These are phyloP conservation scores for Zootermopsis nevadensis DNA, from an alignment of 2,888 invertebrate genomes.

Conservation along the genomic window DNA sequence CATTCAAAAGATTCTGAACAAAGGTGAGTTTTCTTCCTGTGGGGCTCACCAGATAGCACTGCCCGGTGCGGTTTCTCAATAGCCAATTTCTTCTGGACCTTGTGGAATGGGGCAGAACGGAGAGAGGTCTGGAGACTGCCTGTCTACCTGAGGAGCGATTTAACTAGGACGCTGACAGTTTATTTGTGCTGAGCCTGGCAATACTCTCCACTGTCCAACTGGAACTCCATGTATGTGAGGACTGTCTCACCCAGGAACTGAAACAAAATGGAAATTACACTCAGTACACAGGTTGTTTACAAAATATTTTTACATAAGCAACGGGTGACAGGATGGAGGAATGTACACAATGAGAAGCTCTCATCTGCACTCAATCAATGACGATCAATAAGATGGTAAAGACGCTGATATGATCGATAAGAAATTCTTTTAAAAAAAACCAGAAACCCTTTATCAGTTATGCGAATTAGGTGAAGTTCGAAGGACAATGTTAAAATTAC, in stretches of 20 bases:
- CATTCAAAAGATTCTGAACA: slow-evolving; percentile 48
- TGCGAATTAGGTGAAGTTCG: too few species aligned
- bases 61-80: slow-evolving; percentile 48
- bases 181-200: slow-evolving; percentile 99
- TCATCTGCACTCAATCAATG: too few species aligned
- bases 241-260: slow-evolving; percentile 52
- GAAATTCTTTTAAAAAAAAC: too few species aligned
- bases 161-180: slow-evolving; percentile 63
- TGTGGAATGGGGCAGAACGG: slow-evolving; percentile 41
- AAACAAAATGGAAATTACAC: slow-evolving; percentile 23
- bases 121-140: neutral
- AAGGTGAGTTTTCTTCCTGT: slow-evolving; percentile 53
- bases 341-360: too few species aligned
- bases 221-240: slow-evolving; percentile 87
- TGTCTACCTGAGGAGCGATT: slow-evolving; percentile 30
- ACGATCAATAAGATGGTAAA: too few species aligned
- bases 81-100: slow-evolving; percentile 29
- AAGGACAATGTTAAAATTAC: too few species aligned
- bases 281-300: neutral
- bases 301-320: too few species aligned
- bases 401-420: too few species aligned
- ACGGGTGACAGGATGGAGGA: too few species aligned
- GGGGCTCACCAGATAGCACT: slow-evolving; percentile 53
- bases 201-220: slow-evolving; percentile 98
- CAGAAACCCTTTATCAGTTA: too few species aligned